Base-by-base conservation (phyloP, 2,797 vertebrate species). In the Spea hammondii region DNA sequence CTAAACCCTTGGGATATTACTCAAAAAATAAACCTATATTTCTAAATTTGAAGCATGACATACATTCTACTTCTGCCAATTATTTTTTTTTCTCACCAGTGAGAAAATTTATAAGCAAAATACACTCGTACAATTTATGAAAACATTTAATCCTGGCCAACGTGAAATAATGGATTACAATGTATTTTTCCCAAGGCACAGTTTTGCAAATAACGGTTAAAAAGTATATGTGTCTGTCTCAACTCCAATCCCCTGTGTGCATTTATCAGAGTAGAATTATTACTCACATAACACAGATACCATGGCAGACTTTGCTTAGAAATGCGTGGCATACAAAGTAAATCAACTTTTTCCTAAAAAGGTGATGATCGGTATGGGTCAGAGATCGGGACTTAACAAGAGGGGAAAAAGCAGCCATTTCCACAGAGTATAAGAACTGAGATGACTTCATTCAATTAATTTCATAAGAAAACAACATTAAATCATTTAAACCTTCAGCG, bases 181-280 rank as follows among this genome's bases (percentile, higher is more conserved):
- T 79, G 85, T 86, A 11, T 74, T 78, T 80, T 84, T 86, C 49
- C 65, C 65, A 86, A 77, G 54, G 53, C 72, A 83, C 74, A 74
- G 4, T 55, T 10, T 87, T 75, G 47, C 76, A 79, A 77, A 77
- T 71, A 82, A 11, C 64, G 13, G 83, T 87, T 85, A 85, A 49
- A 14, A 75, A 50, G 44, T 76, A 79, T 76, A 78, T 49, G 17
- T 46, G 68, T 13, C 85, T 17, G 79, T 65, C 12, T 84, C 60
- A 70, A 66, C 79, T 49, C 10, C 84, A 80, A 2, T 82, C 77
- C 60, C 48, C 54, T 49, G 72, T 73, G 49, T 0, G 46, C n/a
- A 66, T 4, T 74, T 79, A 82, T 86, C 70, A 5, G 65, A 4
- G 59, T 62, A 79, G 6, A 57, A 9, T 76, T 4, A 65, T 70